These are phyloP conservation scores for Phyllotreta cruciferae DNA, from an alignment of 2,888 invertebrate species.

Conservation along the genomic window DNA sequence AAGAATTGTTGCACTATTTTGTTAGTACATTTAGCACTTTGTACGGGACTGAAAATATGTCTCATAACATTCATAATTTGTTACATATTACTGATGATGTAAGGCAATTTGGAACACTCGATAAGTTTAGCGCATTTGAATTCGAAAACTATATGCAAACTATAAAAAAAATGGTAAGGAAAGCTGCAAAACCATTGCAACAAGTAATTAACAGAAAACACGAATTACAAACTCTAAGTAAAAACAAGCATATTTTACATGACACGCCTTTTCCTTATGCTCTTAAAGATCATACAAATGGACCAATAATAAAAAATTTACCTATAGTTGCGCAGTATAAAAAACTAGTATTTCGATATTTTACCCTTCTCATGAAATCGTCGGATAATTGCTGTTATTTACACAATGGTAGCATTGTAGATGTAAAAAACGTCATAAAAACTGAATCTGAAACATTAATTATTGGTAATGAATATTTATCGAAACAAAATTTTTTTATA, in stretches of 20 bases:
- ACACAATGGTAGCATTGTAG: conserved; percentile 17
- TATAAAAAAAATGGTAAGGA: conserved; percentile 20
- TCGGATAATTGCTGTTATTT: conserved; percentile 25
- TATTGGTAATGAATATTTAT: conserved; percentile 20
- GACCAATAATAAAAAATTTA: conserved; percentile 13
- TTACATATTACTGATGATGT: conserved; percentile 25
- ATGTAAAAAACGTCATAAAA: conserved; percentile 18
- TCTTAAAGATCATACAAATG: conserved; percentile 16
- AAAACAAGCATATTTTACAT: conserved; percentile 6
- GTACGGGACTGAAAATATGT: conserved; percentile 28
- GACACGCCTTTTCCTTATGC: conserved; percentile 5
- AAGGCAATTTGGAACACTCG: conserved; percentile 17
- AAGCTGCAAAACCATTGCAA: conserved; percentile 23
- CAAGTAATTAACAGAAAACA: conserved; percentile 26
- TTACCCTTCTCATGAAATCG: conserved; percentile 7
- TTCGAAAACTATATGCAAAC: conserved; percentile 29
- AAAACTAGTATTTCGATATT: conserved; percentile 23
- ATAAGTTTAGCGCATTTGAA: conserved; percentile 24
- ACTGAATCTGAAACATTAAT: conserved; percentile 14
- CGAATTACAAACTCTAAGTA: conserved; percentile 12
- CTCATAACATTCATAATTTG: conserved; percentile 33
- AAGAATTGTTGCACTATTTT: conserved; percentile 24
- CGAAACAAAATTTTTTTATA: conserved; percentile 19
- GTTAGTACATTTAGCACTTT: conserved; percentile 25
- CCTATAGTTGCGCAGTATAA: conserved; percentile 17